phyloP scores from a whole-genome alignment of 1,140 invertebrate genomes.

The Drusus annulatus region DNA sequence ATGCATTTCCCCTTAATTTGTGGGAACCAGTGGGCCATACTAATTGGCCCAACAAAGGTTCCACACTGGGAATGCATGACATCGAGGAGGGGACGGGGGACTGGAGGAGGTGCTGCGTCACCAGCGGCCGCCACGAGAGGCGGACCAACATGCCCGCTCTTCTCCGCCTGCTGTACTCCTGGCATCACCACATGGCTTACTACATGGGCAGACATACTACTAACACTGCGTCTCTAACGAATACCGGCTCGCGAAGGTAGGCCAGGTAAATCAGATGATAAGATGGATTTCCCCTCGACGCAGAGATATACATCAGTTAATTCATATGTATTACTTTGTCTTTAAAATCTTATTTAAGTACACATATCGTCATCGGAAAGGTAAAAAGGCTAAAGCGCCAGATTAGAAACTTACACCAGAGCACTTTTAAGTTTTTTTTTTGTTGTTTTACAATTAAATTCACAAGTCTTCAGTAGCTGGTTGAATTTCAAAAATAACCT shows the following conservation, averaged over 20 bases:
- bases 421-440: too few species aligned
- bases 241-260: slow-evolving; percentile 46
- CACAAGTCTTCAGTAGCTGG: too few species aligned
- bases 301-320: not conserved
- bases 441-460: too few species aligned
- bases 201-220: slow-evolving; percentile 50
- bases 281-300: not conserved
- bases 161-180: slow-evolving; percentile 17
- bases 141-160: slow-evolving; percentile 27
- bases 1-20: too few species aligned
- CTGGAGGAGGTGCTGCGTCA: slow-evolving; percentile 1
- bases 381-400: too few species aligned
- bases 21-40: not conserved
- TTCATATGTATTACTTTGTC: too few species aligned
- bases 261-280: slow-evolving; percentile 46
- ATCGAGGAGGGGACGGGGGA: not conserved
- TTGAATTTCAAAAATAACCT: too few species aligned
- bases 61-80: not conserved
- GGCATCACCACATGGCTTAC: slow-evolving; percentile 49
- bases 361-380: too few species aligned
- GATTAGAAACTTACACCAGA: too few species aligned
- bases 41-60: not conserved
- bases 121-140: not conserved
- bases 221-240: not conserved
- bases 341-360: too few species aligned